These are phyloP conservation scores for Poliocrania exsul DNA, from an alignment of 2,797 vertebrate species.

Conservation along the genomic window DNA sequence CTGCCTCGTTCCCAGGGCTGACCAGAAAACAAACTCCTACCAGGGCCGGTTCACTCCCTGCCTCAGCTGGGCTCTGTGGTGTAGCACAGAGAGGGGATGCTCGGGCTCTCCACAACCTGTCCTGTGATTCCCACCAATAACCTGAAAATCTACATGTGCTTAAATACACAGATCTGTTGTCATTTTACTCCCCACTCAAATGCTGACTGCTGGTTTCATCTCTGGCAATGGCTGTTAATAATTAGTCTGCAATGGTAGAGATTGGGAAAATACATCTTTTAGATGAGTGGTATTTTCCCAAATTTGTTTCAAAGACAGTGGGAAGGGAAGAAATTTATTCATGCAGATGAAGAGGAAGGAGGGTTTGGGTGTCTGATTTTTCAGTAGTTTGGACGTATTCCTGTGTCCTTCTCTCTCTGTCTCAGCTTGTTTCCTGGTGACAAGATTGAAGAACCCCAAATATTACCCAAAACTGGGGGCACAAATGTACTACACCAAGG, in stretches of 20 bases:
- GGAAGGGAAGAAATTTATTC: background rate
- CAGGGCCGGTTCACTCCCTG: accelerated
- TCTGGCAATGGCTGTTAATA: background rate
- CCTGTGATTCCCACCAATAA: background rate
- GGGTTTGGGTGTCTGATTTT: conserved; percentile 14
- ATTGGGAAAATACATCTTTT: background rate
- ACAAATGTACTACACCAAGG: background rate
- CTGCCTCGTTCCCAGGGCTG: background rate
- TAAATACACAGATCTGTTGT: background rate
- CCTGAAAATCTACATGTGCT: background rate
- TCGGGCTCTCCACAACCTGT: background rate
- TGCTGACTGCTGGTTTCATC: background rate
- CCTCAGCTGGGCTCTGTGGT: background rate
- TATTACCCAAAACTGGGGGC: background rate
- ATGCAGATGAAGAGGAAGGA: background rate
- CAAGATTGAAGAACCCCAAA: background rate
- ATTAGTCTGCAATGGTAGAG: background rate
- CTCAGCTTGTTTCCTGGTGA: background rate
- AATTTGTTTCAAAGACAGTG: background rate
- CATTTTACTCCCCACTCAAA: background rate
- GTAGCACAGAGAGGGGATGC: background rate
- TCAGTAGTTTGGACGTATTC: background rate
- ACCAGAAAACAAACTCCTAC: accelerated
- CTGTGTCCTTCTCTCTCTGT: background rate
- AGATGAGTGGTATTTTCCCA: background rate